phyloP scores from a whole-genome alignment of 2,888 invertebrate species.

The Mesorhabditis belari region DNA sequence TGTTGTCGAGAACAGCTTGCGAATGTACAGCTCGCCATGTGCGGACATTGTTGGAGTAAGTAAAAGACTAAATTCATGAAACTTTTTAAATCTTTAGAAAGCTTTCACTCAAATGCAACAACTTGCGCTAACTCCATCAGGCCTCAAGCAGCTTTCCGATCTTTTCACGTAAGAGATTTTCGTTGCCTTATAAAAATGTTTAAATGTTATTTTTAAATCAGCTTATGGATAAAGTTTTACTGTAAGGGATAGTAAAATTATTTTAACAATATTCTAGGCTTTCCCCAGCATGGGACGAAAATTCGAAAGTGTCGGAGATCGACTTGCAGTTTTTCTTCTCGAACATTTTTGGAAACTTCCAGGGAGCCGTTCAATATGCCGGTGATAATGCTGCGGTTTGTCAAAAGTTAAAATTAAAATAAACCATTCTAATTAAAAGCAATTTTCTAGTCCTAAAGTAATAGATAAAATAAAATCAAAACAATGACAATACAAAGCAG shows the following conservation, averaged over 20 bases:
- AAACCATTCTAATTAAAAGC: too few relatives aligned
- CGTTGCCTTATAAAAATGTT: background rate
- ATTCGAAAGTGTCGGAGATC: conserved; percentile 15
- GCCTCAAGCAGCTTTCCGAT: conserved; percentile 10
- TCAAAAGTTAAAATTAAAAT: too few relatives aligned
- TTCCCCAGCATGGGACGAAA: conserved; percentile 16
- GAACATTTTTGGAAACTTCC: conserved; percentile 73
- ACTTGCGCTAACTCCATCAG: conserved; percentile 14
- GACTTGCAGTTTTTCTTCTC: conserved; percentile 72
- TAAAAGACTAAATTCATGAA: too few relatives aligned
- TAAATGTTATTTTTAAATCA: background rate
- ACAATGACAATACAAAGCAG: background rate
- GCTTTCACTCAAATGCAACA: conserved; percentile 16
- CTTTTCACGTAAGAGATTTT: conserved; percentile 14
- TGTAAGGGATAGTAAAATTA: too few relatives aligned
- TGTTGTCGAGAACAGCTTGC: conserved; percentile 22
- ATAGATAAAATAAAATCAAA: too few relatives aligned
- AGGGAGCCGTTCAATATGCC: conserved; percentile 86
- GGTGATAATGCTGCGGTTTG: conserved; percentile 74
- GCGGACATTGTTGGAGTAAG: conserved; percentile 7
- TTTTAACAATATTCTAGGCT: conserved; percentile 5
- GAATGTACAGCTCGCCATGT: conserved; percentile 12
- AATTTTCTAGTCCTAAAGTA: too few relatives aligned
- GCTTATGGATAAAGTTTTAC: too few relatives aligned
- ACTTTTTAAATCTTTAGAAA: too few relatives aligned